Base-by-base conservation (phyloP, 2,888 invertebrate species). In the Xanthorhoe designata region DNA sequence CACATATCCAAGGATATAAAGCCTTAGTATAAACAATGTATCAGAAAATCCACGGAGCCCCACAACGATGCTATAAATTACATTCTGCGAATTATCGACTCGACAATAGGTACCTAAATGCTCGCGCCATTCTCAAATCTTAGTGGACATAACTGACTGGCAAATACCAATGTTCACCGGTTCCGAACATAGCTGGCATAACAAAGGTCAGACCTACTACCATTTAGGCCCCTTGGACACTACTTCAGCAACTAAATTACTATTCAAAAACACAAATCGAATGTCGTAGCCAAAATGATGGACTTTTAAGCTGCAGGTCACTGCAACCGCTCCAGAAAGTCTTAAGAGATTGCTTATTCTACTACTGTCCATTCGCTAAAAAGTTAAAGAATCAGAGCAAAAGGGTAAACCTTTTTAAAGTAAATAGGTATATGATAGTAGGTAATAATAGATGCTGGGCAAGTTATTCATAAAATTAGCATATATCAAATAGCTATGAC, bases 161-260 rank as follows among this genome's bases (percentile, higher is more conserved):
- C 70, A 74, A 82, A 83, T 83, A 73, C 82, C 82, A 79, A 78
- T 76, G 83, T 78, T 80, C 78, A 74, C 78, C 72, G 75, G 81
- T 75, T 78, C 75, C 70, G 71, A 79, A 78, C 82, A 83, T 84
- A 77, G 75, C 80, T 78, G 80, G 84, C 82, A 89, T 90, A 83
- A 78, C 85, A 81, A 81, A 85, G 88, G 84, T 85, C 83, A 78
- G 72, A 77, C 75, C 81, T 79, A 78, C 79, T 6, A 47, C 35
- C 32, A n/a, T 52, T n/a, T 52, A 60, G 18, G 55, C 45, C n/a
- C 10, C 45, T 19, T 17, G 18, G 1, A 59, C 29, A 64, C 51
- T 52, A 54, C 50, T 62, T 10, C 19, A 19, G 19, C 18, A 49
- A 4, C 19, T 19, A 6, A 18, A 13, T 8, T 17, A 10, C 35